Conservation (phyloP, 1,140 invertebrate genomes). For the Rhysida immarginata region DNA sequence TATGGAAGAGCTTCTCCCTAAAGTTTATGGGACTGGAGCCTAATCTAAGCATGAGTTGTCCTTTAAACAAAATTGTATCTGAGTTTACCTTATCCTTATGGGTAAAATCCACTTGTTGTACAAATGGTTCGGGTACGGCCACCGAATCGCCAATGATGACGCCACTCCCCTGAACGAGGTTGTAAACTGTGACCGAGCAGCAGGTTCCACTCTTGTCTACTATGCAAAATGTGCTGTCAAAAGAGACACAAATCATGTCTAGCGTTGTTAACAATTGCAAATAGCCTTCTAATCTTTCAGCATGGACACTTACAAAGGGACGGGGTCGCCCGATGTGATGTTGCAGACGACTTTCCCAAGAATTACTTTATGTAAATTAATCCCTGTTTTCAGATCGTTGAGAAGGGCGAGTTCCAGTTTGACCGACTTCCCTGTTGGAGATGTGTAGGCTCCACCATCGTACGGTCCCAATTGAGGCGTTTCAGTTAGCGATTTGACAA, state of each 20-base stretch:
- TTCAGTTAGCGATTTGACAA: slow-evolving; percentile 39
- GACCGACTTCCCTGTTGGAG: slow-evolving; percentile 32
- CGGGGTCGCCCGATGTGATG: slow-evolving; percentile 47
- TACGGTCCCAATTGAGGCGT: slow-evolving; percentile 43
- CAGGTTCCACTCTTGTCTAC: slow-evolving; percentile 54
- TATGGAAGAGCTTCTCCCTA: no score
- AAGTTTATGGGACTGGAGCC: no score
- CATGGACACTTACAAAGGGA: slow-evolving; percentile 71
- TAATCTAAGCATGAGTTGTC: no score
- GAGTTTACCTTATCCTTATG: slow-evolving; percentile 43
- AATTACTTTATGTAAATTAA: slow-evolving; percentile 50
- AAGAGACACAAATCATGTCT: no score
- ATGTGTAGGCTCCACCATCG: slow-evolving; percentile 38
- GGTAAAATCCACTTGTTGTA: slow-evolving; percentile 43
- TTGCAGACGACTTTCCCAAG: slow-evolving; percentile 66
- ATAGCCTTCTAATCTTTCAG: no score
- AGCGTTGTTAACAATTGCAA: no score
- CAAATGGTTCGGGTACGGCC: slow-evolving; percentile 56
- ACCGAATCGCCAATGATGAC: slow-evolving; percentile 71
- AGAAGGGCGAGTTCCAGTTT: slow-evolving; percentile 36
- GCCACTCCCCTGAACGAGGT: slow-evolving; percentile 59
- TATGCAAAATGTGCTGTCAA: slow-evolving; percentile 60
- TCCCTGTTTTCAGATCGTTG: slow-evolving; percentile 36
- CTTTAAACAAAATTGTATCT: no score
- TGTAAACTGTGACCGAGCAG: slow-evolving; percentile 61